Evolutionary conservation across 2,113 vertebrate species (phyloP), one percentile per base, ranked within the genome.

Genomic region (Petroica traversi): DNA sequence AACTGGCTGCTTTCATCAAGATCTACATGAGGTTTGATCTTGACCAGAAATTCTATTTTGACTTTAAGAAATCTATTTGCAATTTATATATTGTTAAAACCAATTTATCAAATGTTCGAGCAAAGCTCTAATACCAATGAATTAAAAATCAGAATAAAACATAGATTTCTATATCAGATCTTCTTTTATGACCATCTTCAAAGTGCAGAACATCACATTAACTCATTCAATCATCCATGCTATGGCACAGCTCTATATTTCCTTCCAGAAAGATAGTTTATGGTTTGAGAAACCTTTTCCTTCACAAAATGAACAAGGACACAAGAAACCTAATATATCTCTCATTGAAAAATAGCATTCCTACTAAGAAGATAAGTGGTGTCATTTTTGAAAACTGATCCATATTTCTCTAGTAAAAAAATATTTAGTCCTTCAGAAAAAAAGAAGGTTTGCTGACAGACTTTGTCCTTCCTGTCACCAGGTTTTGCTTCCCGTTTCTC

Each of bases 281-380:
- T 64, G 33, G 33, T 84, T 69, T 88, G 29, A 79, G 46, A 85
- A 90, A 83, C 26, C 51, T 90, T 86, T 79, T 73, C 59, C 59
- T 83, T 93, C 64, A 82, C 34, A 77, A 41, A 83, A 83, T 36
- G 75, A 85, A 25, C 61, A 95, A 90, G 85, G 88, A 90, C 88
- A 69, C 34, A 49, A 79, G 58, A 83, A 85, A 66, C 38, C 29
- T 62, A 76, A 93, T 80, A 41, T 3, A 85, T 43, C 26, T 92
- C 58, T 88, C 23, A 49, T 4, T 88, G 72, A 92, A 83, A 95
- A 93, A 90, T 49, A 79, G 55, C 46, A n/a, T 71, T 92, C 23
- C 14, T 77, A 34, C 54, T 77, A 86, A 69, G 4, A 8, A 90
- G 63, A 67, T 34, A 86, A 81, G 41, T 73, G 55, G 33, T 86